phyloP scores from a whole-genome alignment of 2,113 vertebrate genomes.

The Hipposideros armiger region DNA sequence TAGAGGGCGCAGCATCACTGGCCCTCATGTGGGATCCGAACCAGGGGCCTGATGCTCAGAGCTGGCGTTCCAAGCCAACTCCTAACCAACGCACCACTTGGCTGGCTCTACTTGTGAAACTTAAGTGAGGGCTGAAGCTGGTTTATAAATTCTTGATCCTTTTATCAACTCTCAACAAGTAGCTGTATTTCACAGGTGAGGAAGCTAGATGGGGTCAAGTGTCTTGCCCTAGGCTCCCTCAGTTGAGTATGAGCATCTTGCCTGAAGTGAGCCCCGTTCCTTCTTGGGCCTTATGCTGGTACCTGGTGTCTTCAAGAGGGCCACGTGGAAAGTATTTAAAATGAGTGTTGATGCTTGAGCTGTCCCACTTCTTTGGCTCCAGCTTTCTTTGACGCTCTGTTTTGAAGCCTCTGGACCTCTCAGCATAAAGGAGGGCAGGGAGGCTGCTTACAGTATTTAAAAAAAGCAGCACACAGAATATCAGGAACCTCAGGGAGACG shows the following conservation, averaged over 20 bases:
- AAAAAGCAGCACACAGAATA: not conserved
- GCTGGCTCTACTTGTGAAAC: not conserved
- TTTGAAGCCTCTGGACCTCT: not conserved
- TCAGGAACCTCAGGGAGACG: not conserved
- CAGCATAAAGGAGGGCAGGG: not conserved
- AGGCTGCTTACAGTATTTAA: not conserved
- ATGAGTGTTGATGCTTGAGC: not conserved
- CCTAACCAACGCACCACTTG: too few relatives aligned
- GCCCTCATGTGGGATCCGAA: too few relatives aligned
- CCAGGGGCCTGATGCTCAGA: too few relatives aligned
- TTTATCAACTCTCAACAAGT: not conserved
- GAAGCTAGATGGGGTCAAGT: not conserved
- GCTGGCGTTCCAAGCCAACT: too few relatives aligned
- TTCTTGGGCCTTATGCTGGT: not conserved
- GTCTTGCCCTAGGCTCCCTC: not conserved
- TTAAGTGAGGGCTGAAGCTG: not conserved
- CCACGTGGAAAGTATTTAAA: not conserved
- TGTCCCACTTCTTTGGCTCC: not conserved
- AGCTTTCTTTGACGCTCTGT: not conserved
- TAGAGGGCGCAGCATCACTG: too few relatives aligned
- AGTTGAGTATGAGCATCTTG: not conserved
- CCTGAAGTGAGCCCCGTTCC: not conserved
- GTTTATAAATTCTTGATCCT: not conserved
- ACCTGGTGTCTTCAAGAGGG: not conserved
- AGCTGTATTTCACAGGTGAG: not conserved